phyloP scores from a whole-genome alignment of 1,140 invertebrate genomes.

The Globodera ellingtonae region DNA sequence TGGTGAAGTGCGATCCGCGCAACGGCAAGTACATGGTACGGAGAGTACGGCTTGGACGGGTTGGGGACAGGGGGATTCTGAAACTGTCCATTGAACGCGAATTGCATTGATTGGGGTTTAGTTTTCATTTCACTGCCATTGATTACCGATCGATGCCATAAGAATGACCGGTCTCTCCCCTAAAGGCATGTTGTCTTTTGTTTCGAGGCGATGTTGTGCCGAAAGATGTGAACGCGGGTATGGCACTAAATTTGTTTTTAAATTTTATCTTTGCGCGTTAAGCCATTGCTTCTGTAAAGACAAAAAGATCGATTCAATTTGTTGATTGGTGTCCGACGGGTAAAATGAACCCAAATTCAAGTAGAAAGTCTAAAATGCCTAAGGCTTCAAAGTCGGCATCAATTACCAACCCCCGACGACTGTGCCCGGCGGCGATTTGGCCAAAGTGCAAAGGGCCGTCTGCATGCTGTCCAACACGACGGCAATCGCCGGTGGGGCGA shows the following conservation, averaged over 20 bases:
- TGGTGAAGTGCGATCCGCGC: slow-evolving; percentile 86
- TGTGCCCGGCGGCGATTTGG: slow-evolving; percentile 64
- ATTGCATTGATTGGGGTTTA: neutral
- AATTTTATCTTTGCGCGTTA: slow-evolving; percentile 75
- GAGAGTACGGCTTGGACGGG: no score
- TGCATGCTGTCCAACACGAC: slow-evolving; percentile 83
- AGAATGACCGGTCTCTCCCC: slow-evolving; percentile 44
- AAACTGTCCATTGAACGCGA: neutral
- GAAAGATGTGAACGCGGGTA: slow-evolving; percentile 67
- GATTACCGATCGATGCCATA: slow-evolving; percentile 65
- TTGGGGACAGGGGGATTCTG: neutral
- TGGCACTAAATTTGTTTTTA: slow-evolving; percentile 19
- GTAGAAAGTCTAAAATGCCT: neutral
- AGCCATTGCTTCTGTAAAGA: slow-evolving; percentile 82
- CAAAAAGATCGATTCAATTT: slow-evolving; percentile 81
- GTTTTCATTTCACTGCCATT: neutral
- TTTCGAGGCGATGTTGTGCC: slow-evolving; percentile 79
- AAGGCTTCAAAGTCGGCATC: slow-evolving; percentile 65
- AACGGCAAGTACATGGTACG: slow-evolving; percentile 81
- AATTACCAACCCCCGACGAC: slow-evolving; percentile 61
- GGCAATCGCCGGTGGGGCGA: slow-evolving; percentile 57
- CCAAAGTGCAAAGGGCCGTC: slow-evolving; percentile 67
- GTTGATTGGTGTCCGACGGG: slow-evolving; percentile 79
- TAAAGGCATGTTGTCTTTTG: slow-evolving; percentile 74
- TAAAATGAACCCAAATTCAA: neutral